Percentiles rank a stretch among this genome's conserved stretches.
Evolutionary conservation across 2,888 invertebrate species (phyloP).

Genomic region (Lasioglossum villosulum): DNA sequence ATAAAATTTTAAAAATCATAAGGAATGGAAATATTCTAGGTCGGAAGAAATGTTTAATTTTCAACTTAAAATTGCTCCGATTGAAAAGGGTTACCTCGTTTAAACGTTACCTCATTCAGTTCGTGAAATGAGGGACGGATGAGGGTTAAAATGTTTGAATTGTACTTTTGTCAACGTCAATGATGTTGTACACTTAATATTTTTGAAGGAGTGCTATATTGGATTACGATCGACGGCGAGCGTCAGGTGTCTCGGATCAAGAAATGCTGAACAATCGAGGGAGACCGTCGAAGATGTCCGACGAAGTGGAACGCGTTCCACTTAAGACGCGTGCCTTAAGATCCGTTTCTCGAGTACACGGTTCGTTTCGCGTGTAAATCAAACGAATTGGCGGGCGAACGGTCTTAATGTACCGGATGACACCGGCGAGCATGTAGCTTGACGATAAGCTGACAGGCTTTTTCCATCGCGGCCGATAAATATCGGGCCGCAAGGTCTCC

Average conservation of each 20-base stretch:
- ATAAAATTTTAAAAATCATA: no score
- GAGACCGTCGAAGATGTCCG: neutral
- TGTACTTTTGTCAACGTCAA: no score
- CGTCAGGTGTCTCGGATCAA: neutral
- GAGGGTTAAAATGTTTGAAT: no score
- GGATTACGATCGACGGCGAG: neutral
- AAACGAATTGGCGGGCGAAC: constrained; percentile 20
- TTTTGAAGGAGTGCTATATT: neutral
- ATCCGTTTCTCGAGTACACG: constrained; percentile 9
- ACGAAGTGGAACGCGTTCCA: constrained; percentile 37
- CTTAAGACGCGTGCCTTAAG: constrained; percentile 24
- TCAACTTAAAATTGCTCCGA: no score
- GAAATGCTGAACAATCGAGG: neutral
- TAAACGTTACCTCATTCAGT: no score
- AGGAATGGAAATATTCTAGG: no score
- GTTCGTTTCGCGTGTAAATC: constrained; percentile 55
- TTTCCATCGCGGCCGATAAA: constrained; percentile 48
- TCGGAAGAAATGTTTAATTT: no score
- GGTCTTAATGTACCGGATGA: constrained; percentile 19
- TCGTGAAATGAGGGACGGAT: no score
- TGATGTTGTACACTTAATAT: no score
- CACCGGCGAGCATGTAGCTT: constrained; percentile 23
- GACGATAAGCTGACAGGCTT: constrained; percentile 61
- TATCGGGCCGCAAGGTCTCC: constrained; percentile 28
- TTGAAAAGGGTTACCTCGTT: no score